phyloP scores from a whole-genome alignment of 2,888 invertebrate genomes.

The Xylota sylvarum region DNA sequence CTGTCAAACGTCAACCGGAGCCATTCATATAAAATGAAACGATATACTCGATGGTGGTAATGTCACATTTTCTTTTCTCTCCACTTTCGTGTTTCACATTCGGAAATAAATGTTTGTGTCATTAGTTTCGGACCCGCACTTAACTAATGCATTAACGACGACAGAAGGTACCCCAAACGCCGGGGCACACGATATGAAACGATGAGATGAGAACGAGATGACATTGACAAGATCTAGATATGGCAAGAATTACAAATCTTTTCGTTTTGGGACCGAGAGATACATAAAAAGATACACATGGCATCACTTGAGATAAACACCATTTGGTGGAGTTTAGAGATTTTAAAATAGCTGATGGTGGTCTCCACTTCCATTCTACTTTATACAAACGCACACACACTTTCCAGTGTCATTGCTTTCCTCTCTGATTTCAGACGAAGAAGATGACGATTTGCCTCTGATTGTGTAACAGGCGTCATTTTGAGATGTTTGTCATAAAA shows the following conservation, averaged over 20 bases:
- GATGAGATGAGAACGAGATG: conserved; percentile 18
- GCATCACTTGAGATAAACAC: conserved; percentile 63
- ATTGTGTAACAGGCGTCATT: conserved; percentile 75
- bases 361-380: conserved; percentile 12
- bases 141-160: conserved; percentile 59
- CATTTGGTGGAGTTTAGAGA: conserved; percentile 25
- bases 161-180: conserved; percentile 2
- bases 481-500: conserved; percentile 70
- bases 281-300: conserved; percentile 62
- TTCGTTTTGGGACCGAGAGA: conserved; percentile 22
- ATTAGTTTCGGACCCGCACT: conserved; percentile 73
- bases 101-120: conserved; percentile 67
- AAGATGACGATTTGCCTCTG: conserved; percentile 38
- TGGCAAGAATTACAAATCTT: conserved; percentile 57
- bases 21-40: conserved; percentile 21
- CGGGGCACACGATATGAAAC: conserved; percentile 47
- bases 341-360: conserved; percentile 47
- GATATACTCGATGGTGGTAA: conserved; percentile 9
- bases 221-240: conserved; percentile 72
- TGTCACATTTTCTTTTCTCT: conserved; percentile 38
- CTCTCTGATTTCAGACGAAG: conserved; percentile 38
- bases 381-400: conserved; percentile 3
- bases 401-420: conserved; percentile 19
- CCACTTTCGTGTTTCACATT: conserved; percentile 38
- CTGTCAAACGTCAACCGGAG: conserved; percentile 14